phyloP scores from a whole-genome alignment of 2,888 invertebrate species.

The Choreutis nemorana region DNA sequence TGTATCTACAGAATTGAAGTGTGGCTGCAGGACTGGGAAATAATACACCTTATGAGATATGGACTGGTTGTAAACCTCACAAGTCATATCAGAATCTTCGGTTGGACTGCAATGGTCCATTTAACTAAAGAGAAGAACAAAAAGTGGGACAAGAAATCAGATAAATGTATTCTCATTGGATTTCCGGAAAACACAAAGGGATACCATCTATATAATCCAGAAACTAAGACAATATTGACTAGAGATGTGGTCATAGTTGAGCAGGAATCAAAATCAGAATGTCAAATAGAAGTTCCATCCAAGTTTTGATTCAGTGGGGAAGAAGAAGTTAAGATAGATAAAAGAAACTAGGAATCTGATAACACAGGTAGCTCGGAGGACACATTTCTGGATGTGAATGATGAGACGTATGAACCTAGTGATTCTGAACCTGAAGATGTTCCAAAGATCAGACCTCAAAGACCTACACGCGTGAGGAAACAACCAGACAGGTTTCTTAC shows the following conservation, averaged over 20 bases:
- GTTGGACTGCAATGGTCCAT: slow-evolving; percentile 10
- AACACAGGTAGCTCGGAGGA: neutral
- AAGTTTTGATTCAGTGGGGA: neutral
- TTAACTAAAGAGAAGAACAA: slow-evolving; percentile 9
- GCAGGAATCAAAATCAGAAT: slow-evolving; percentile 1
- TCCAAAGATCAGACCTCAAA: neutral
- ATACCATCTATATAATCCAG: slow-evolving; percentile 11
- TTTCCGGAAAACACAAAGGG: slow-evolving; percentile 11
- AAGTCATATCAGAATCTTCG: slow-evolving; percentile 8
- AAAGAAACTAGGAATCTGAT: neutral
- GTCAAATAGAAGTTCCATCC: neutral
- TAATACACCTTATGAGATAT: slow-evolving; percentile 12
- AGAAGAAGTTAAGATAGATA: neutral
- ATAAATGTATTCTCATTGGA: slow-evolving; percentile 8
- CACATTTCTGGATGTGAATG: neutral
- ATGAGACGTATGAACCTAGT: neutral
- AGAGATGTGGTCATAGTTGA: slow-evolving; percentile 12
- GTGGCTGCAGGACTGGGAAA: slow-evolving; percentile 5
- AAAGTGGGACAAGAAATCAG: slow-evolving; percentile 10
- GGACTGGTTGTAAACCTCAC: slow-evolving; percentile 9
- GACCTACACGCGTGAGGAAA: neutral
- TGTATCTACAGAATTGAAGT: slow-evolving; percentile 7
- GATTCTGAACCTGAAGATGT: neutral
- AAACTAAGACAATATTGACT: slow-evolving; percentile 8
- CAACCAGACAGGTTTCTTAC: neutral